Conservation (phyloP, 2,113 vertebrate genomes). For the Nestor notabilis region DNA sequence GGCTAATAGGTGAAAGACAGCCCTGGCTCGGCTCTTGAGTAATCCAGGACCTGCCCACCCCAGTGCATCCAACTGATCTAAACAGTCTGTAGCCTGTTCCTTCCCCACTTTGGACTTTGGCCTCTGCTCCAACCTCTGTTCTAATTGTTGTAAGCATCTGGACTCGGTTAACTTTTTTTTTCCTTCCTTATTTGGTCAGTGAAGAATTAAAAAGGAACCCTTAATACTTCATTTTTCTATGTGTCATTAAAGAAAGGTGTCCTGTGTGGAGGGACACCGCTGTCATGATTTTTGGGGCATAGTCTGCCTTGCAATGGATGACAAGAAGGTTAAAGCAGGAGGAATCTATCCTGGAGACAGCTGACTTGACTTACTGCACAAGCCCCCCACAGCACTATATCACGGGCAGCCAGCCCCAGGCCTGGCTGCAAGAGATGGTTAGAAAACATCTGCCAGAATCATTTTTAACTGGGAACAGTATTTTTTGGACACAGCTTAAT, state of each 20-base stretch:
- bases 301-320: fast-evolving
- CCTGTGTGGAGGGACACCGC: fast-evolving
- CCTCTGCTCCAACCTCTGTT: background rate
- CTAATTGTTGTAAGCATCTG: background rate
- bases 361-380: background rate
- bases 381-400: background rate
- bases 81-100: background rate
- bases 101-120: background rate
- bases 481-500: background rate
- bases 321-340: background rate
- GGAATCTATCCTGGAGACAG: background rate
- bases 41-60: background rate
- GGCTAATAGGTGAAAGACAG: background rate
- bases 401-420: background rate
- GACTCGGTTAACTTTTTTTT: background rate
- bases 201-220: background rate
- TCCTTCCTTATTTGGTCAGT: background rate
- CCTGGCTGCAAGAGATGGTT: background rate
- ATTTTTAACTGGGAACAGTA: background rate
- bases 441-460: background rate
- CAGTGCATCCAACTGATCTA: background rate
- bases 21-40: background rate
- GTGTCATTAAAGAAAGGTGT: background rate
- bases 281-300: background rate
- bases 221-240: background rate